Evolutionary conservation across 2,113 vertebrate genomes (phyloP).

Genomic region (Hippocampus abdominalis): DNA sequence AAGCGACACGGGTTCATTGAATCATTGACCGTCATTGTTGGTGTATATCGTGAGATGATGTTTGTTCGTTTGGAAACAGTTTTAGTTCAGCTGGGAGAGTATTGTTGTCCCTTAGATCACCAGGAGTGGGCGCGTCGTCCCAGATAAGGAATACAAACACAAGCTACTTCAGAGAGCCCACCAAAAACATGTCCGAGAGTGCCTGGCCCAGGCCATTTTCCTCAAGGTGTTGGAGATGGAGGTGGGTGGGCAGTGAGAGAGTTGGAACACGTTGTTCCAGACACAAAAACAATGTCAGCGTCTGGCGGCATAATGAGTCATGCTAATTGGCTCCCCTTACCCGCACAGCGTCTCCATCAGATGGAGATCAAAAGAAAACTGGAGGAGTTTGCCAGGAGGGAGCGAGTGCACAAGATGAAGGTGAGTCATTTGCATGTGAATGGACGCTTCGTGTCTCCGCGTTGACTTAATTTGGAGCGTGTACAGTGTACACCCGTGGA

Average conservation of each 20-base stretch:
- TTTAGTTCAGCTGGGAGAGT: background rate
- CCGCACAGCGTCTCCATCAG: conserved; percentile 76
- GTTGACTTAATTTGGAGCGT: background rate
- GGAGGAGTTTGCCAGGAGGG: conserved; percentile 73
- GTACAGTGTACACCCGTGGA: no score
- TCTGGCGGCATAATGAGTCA: conserved; percentile 9
- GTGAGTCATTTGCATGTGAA: conserved; percentile 62
- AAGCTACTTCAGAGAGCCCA: conserved; percentile 80
- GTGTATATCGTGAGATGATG: no score
- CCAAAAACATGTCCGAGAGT: conserved; percentile 76
- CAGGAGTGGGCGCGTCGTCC: conserved; percentile 85
- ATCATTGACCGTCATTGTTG: no score
- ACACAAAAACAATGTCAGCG: background rate
- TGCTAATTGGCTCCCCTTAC: conserved; percentile 15
- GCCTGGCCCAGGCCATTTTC: conserved; percentile 83
- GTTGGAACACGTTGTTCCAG: background rate
- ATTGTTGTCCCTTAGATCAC: conserved; percentile 75
- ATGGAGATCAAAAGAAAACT: conserved; percentile 77
- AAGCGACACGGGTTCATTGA: no score
- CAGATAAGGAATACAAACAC: conserved; percentile 85
- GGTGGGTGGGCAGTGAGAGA: conserved; percentile 61
- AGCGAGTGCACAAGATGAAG: conserved; percentile 76
- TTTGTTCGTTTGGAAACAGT: background rate
- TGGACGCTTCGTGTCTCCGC: background rate
- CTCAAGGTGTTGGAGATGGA: conserved; percentile 87